Base-by-base conservation (phyloP, 2,797 vertebrate species). In the Carcharodon carcharias region DNA sequence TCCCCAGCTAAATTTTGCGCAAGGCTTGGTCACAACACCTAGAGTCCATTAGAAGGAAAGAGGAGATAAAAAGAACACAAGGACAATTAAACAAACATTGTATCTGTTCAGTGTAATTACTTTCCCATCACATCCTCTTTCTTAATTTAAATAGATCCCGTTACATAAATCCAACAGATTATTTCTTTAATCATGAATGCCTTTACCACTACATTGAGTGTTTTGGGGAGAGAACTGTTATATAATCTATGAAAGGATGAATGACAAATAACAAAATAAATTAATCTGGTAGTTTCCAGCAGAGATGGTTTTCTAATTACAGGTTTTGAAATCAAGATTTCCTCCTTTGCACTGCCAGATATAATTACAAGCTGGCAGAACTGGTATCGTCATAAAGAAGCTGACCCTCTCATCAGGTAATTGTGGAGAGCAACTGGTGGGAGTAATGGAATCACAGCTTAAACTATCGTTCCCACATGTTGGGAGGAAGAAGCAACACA, bases 11-110 rank as follows among this genome's bases (percentile, higher is more conserved):
- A 99, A 99, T 26, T 97, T 96, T 21, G 97, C 85, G 7, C 97
- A 97, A 31, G 97, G 98, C 5, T 96, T 89, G 0, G 99, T 99
- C 96, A 98, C 97, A 93, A 99, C 98, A 73, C 99, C 99, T 99
- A 97, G 0, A 26, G 56, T 73, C 1, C 69, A 35, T 77, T 21
- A 54, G 6, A 58, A 54, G 28, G 16, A 56, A 77, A 95, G 50
- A 95, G 6, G 40, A 26, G 35, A 73, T 31, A 77, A 71, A 95
- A 65, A 95, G 45, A 56, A 16, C 12, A 95, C 28, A 58, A 73
- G 18, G 69, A 73, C 31, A 67, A 28, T 35, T 95, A 54, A 94
- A 93, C 6, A 93, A 61, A 92, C 56, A 92, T 91, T 61, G 14
- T 31, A 92, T 63, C 35, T 16, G 28, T 92, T 63, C 23, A 63